A percentile compares a stretch with the other conserved stretches of the same genome.
phyloP scores from a whole-genome alignment of 2,797 vertebrate genomes.

The Liasis olivaceus region DNA sequence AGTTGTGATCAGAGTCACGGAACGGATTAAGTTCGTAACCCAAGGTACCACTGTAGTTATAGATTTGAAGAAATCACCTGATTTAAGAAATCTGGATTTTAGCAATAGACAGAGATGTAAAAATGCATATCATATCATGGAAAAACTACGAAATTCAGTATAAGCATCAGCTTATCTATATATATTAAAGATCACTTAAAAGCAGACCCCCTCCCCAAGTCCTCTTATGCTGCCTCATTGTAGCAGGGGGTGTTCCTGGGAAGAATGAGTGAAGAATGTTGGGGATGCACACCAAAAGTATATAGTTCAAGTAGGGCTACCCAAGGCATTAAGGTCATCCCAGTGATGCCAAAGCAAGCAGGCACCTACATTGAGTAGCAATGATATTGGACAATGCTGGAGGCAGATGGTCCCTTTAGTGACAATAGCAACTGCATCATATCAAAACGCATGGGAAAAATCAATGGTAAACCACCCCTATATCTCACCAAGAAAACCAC shows the following conservation, averaged over 20 bases:
- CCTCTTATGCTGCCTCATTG: not conserved
- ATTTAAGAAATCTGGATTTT: not conserved
- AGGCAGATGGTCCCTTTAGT: not conserved
- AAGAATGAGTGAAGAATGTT: not conserved
- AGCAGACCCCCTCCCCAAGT: not conserved
- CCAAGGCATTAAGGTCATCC: not conserved
- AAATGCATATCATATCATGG: not conserved
- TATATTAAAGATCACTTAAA: not conserved
- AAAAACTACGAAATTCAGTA: not conserved
- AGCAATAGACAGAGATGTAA: not conserved
- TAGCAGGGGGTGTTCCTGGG: not conserved
- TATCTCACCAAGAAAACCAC: not conserved
- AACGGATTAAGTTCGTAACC: no score
- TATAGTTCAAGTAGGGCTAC: not conserved
- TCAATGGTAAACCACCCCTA: not conserved
- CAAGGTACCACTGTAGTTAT: no score
- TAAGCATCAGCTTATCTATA: not conserved
- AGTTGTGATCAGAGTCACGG: no score
- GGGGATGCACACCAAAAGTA: not conserved
- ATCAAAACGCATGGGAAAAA: not conserved
- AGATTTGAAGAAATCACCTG: not conserved
- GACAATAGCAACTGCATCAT: not conserved
- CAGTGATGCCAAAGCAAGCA: not conserved
- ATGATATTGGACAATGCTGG: not conserved
- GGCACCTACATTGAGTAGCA: not conserved